These are phyloP conservation scores for Acrocephalus kingi DNA, from an alignment of 2,113 vertebrate genomes.

Conservation along the genomic window DNA sequence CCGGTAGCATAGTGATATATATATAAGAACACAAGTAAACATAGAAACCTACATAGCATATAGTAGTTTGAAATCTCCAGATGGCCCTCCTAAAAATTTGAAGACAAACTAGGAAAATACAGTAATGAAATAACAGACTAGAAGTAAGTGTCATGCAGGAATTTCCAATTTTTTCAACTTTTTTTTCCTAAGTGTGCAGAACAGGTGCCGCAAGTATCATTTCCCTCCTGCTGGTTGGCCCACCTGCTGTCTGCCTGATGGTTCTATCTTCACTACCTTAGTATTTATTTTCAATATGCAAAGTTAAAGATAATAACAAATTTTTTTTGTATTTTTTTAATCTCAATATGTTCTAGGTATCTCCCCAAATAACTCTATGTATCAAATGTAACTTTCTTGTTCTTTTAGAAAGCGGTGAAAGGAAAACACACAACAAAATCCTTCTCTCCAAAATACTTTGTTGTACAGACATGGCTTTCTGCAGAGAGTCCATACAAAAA, in stretches of 20 bases:
- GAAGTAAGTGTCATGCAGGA: not conserved
- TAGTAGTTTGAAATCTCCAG: not conserved
- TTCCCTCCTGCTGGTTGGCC: constrained; percentile 58
- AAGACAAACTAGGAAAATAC: not conserved
- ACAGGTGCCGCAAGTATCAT: constrained; percentile 56
- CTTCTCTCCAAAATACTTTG: not conserved
- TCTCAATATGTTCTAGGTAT: not conserved
- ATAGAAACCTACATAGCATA: not conserved
- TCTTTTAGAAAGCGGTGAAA: not conserved
- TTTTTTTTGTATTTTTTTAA: not conserved
- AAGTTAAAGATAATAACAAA: not conserved
- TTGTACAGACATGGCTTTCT: not conserved
- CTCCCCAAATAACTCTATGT: not conserved
- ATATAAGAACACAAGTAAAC: not conserved
- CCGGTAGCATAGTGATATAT: not conserved
- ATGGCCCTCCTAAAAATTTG: not conserved
- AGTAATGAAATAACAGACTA: not conserved
- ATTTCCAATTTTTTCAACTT: not conserved
- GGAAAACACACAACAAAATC: not conserved
- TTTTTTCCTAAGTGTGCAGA: not conserved
- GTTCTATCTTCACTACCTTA: not conserved
- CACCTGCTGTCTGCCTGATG: constrained; percentile 67
- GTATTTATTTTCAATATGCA: constrained; percentile 37
- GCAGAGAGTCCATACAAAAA: not conserved
- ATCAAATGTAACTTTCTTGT: not conserved